These are phyloP conservation scores for Sardina pilchardus DNA, from an alignment of 2,113 vertebrate genomes.

Conservation along the genomic window DNA sequence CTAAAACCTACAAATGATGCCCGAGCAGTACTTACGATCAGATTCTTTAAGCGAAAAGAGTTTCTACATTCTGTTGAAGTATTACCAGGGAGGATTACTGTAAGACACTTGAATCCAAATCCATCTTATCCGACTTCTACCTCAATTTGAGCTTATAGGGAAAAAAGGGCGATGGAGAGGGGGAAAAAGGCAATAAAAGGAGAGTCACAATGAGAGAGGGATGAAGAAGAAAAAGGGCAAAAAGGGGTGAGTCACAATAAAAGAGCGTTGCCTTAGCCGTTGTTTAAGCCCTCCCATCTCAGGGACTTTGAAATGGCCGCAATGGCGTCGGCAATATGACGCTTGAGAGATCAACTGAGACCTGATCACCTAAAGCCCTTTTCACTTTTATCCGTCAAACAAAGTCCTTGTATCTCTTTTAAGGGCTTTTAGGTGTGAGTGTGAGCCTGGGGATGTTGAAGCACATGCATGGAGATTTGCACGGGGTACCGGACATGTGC, in stretches of 20 bases:
- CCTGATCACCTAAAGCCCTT: slow-evolving; percentile 19
- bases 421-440: neutral
- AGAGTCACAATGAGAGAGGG: slow-evolving; percentile 21
- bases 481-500: neutral
- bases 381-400: slow-evolving; percentile 24
- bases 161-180: neutral
- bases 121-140: slow-evolving; percentile 35
- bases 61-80: slow-evolving; percentile 11
- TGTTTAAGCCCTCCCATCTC: slow-evolving; percentile 9
- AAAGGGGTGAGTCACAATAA: neutral
- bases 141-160: slow-evolving; percentile 28
- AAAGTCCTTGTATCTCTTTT: slow-evolving; percentile 1
- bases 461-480: neutral
- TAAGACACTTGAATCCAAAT: slow-evolving; percentile 13
- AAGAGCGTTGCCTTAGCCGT: slow-evolving; percentile 21
- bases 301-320: neutral
- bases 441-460: neutral
- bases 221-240: no score
- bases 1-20: neutral
- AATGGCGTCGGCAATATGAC: neutral
- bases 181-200: neutral
- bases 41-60: slow-evolving; percentile 17
- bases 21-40: neutral
- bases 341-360: slow-evolving; percentile 5
- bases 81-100: slow-evolving; percentile 31